Evolutionary conservation across 1,140 invertebrate genomes (phyloP).

Genomic region (Panagrolaimus sp.): DNA sequence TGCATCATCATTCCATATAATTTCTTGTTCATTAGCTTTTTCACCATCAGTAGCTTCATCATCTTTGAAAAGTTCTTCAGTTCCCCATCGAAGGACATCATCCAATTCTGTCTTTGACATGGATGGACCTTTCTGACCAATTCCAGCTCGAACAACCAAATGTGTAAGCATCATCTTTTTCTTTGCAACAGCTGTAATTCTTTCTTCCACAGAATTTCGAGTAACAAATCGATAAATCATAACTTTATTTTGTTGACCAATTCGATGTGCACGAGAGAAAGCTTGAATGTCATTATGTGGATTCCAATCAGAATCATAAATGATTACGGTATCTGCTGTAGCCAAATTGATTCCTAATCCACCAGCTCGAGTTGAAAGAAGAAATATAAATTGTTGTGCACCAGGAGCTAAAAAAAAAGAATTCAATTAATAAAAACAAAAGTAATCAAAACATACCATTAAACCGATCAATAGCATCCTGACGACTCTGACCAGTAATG

Average conservation of each 20-base stretch:
- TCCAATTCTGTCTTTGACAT: slow-evolving; percentile 99
- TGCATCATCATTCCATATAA: slow-evolving; percentile 96
- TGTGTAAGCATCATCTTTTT: slow-evolving; percentile 99
- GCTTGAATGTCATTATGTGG: slow-evolving; percentile 72
- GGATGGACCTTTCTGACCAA: slow-evolving; percentile 77
- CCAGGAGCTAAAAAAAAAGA: slow-evolving; percentile 64
- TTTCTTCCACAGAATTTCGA: slow-evolving; percentile 93
- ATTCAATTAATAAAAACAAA: not conserved
- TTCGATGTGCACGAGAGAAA: slow-evolving; percentile 95
- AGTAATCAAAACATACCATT: slow-evolving; percentile 61
- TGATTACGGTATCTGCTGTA: slow-evolving; percentile 97
- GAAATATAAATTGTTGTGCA: slow-evolving; percentile 91
- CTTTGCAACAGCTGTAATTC: slow-evolving; percentile 77
- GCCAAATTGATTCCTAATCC: slow-evolving; percentile 98
- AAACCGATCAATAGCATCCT: slow-evolving; percentile 96
- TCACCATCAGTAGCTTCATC: slow-evolving; percentile 55
- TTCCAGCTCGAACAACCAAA: slow-evolving; percentile 87
- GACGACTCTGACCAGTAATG: slow-evolving; percentile 85
- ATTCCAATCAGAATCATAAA: slow-evolving; percentile 99
- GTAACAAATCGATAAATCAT: slow-evolving; percentile 99
- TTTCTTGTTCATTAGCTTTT: slow-evolving; percentile 62
- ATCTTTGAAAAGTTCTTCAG: slow-evolving; percentile 94
- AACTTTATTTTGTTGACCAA: slow-evolving; percentile 97
- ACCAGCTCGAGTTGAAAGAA: slow-evolving; percentile 92
- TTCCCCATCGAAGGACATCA: slow-evolving; percentile 96